phyloP scores from a whole-genome alignment of 2,888 invertebrate species.

The Drosophila greeni region DNA sequence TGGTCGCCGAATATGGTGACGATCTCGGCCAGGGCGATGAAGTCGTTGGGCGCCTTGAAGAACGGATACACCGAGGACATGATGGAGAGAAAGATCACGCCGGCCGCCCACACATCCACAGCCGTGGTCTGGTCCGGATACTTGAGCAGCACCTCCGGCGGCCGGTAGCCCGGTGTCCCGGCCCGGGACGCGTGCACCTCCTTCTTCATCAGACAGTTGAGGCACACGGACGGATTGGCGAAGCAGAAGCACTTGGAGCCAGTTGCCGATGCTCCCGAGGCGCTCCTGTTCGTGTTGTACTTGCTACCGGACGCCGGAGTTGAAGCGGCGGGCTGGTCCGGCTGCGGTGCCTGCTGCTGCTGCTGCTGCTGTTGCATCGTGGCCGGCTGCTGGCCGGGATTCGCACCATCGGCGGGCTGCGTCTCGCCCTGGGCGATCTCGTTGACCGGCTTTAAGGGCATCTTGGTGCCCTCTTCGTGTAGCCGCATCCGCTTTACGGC shows the following conservation, averaged over 20 bases:
- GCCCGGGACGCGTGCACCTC: constrained; percentile 88
- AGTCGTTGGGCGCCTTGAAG: constrained; percentile 89
- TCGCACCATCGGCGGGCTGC: constrained; percentile 12
- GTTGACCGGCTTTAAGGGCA: constrained; percentile 78
- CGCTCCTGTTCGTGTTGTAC: constrained; percentile 74
- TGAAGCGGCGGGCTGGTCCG: not conserved
- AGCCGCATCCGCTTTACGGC: constrained; percentile 71
- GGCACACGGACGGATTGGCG: constrained; percentile 85
- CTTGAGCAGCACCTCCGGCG: constrained; percentile 91
- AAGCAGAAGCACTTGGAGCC: constrained; percentile 83
- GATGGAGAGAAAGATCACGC: constrained; percentile 89
- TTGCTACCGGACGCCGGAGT: constrained; percentile 51
- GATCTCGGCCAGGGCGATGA: constrained; percentile 89
- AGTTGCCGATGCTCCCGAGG: constrained; percentile 11
- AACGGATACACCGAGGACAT: constrained; percentile 90
- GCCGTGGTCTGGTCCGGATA: constrained; percentile 89
- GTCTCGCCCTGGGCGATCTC: constrained; percentile 56
- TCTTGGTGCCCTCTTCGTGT: constrained; percentile 65
- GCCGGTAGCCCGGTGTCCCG: constrained; percentile 93
- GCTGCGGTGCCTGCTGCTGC: not conserved
- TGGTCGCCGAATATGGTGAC: constrained; percentile 87
- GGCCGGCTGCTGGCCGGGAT: constrained; percentile 15
- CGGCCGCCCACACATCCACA: constrained; percentile 93
- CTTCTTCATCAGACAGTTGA: constrained; percentile 83
- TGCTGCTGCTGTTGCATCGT: constrained; percentile 8